A percentile compares a stretch with the other conserved stretches of the same genome.
Evolutionary conservation across 2,888 invertebrate species (phyloP).

Genomic region (Microdon myrmicae): DNA sequence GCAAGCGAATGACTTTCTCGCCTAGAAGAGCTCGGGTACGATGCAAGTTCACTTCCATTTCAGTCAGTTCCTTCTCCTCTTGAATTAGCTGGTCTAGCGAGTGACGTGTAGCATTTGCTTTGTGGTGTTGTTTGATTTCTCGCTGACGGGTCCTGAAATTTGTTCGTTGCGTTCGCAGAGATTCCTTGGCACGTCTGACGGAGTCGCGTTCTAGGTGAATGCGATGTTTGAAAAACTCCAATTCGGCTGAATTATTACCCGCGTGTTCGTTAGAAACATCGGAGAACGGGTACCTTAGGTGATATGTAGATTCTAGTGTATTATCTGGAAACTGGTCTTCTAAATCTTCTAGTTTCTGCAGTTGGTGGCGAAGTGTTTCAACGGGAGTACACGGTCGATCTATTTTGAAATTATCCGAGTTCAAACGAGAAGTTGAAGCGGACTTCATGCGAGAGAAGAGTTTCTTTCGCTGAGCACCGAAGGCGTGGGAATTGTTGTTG

Average conservation of each 20-base stretch:
- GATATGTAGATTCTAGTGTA: slow-evolving; percentile 77
- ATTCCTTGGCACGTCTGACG: slow-evolving; percentile 83
- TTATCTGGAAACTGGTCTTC: slow-evolving; percentile 84
- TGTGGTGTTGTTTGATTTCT: slow-evolving; percentile 68
- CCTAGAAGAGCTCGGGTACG: slow-evolving; percentile 82
- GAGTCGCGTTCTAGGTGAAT: slow-evolving; percentile 84
- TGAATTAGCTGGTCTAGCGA: slow-evolving; percentile 67
- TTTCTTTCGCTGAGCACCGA: slow-evolving; percentile 70
- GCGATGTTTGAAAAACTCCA: slow-evolving; percentile 85
- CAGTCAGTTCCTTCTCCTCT: slow-evolving; percentile 85
- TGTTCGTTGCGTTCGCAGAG: slow-evolving; percentile 75
- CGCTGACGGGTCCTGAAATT: slow-evolving; percentile 75
- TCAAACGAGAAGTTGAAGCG: slow-evolving; percentile 76
- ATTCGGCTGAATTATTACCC: slow-evolving; percentile 72
- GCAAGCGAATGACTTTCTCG: slow-evolving; percentile 82
- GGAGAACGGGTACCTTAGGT: slow-evolving; percentile 82
- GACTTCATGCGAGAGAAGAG: slow-evolving; percentile 78
- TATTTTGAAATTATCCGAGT: slow-evolving; percentile 66
- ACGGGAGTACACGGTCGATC: slow-evolving; percentile 77
- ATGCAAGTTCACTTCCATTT: slow-evolving; percentile 85
- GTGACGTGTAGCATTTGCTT: slow-evolving; percentile 58
- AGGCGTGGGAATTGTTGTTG: slow-evolving; percentile 62
- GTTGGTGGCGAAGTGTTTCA: slow-evolving; percentile 81
- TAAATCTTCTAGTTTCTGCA: slow-evolving; percentile 82
- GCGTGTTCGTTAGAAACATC: slow-evolving; percentile 70